Conservation (phyloP, 2,888 invertebrate species). For the Brenthis hecate region DNA sequence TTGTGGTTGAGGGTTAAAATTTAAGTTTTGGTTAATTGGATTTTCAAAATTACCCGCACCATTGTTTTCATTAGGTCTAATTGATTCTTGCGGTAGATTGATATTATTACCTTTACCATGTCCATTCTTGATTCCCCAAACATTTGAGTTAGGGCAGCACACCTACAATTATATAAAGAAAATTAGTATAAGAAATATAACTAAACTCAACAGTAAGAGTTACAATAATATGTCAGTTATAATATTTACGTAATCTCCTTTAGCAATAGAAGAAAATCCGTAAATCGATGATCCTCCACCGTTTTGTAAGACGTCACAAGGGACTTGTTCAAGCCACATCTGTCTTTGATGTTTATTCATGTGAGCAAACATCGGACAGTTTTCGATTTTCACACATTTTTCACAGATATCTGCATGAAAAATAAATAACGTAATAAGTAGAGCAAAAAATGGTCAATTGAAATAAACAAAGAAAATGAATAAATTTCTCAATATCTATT, state of each 20-base stretch:
- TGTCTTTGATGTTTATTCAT: slow-evolving; percentile 54
- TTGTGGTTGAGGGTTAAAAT: slow-evolving; percentile 15
- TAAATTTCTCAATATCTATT: background rate
- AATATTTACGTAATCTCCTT: slow-evolving; percentile 56
- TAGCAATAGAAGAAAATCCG: slow-evolving; percentile 50
- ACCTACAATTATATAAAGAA: slow-evolving; percentile 47
- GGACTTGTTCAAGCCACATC: slow-evolving; percentile 51
- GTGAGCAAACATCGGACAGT: slow-evolving; percentile 53
- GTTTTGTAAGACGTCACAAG: slow-evolving; percentile 48
- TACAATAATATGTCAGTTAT: slow-evolving; percentile 3
- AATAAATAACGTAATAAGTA: background rate
- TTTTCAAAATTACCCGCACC: slow-evolving; percentile 15
- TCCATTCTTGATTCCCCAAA: slow-evolving; percentile 45
- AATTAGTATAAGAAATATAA: background rate
- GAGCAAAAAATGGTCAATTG: background rate
- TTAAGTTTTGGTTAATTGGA: slow-evolving; percentile 26
- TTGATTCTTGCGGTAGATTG: slow-evolving; percentile 17
- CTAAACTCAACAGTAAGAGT: background rate
- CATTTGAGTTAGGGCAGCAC: slow-evolving; percentile 55
- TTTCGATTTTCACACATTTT: slow-evolving; percentile 53
- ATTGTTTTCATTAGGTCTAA: slow-evolving; percentile 22
- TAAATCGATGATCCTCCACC: slow-evolving; percentile 36
- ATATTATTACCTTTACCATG: slow-evolving; percentile 14
- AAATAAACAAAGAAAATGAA: background rate
- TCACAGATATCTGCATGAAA: slow-evolving; percentile 54